These are phyloP conservation scores for Brachionus koreanus DNA, from an alignment of 1,140 invertebrate genomes.

Conservation along the genomic window DNA sequence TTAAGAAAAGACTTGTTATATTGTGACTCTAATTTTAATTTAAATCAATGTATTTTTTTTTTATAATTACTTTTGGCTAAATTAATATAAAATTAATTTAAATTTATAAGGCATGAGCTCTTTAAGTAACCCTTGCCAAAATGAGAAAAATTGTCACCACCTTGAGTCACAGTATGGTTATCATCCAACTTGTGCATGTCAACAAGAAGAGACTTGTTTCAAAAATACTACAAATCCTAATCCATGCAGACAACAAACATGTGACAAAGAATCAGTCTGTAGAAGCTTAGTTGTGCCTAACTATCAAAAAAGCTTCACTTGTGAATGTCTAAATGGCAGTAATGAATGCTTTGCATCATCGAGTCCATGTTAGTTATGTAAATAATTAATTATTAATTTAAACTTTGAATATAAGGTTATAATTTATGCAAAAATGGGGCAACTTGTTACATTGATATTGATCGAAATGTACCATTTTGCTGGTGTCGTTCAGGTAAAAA, in stretches of 20 bases:
- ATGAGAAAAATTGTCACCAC: neutral
- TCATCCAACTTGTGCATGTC: neutral
- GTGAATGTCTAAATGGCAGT: neutral
- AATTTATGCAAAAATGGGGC: too few species aligned
- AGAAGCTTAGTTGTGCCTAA: neutral
- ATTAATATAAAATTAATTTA: neutral
- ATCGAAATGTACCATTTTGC: too few species aligned
- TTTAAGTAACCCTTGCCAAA: neutral
- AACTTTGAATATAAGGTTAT: too few species aligned
- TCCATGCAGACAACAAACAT: neutral
- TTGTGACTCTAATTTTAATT: neutral
- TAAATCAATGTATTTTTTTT: neutral
- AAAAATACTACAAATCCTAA: neutral
- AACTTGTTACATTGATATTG: too few species aligned
- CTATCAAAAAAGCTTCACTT: neutral
- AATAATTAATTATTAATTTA: too few species aligned
- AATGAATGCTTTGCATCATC: neutral
- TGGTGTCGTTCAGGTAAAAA: too few species aligned
- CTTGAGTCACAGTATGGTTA: neutral
- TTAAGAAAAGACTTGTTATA: neutral
- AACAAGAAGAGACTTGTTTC: neutral
- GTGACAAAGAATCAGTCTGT: neutral
- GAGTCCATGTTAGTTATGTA: neutral
- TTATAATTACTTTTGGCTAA: neutral
- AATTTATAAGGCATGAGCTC: neutral